phyloP scores from a whole-genome alignment of 2,888 invertebrate species.

The Euphydryas editha region DNA sequence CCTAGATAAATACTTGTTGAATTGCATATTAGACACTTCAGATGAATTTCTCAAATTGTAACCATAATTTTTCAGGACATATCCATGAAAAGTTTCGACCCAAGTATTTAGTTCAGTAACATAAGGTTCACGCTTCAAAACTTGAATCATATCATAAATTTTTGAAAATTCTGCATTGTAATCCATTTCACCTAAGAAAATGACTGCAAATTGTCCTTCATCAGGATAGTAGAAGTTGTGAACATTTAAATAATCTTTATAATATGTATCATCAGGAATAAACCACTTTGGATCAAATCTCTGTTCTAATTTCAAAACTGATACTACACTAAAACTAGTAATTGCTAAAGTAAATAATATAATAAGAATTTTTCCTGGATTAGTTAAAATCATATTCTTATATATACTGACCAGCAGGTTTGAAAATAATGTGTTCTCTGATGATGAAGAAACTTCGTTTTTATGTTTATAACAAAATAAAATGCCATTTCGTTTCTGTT shows the following conservation, averaged over 20 bases:
- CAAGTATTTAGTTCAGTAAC: conserved; percentile 84
- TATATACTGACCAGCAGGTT: conserved; percentile 84
- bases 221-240: conserved; percentile 86
- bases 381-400: conserved; percentile 85
- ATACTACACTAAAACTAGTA: conserved; percentile 85
- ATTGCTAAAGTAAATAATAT: conserved; percentile 84
- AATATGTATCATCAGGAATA: conserved; percentile 87
- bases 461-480: conserved; percentile 87
- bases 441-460: conserved; percentile 76
- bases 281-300: conserved; percentile 92
- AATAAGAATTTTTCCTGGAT: conserved; percentile 86
- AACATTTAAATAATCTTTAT: conserved; percentile 83
- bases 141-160: conserved; percentile 80
- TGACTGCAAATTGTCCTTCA: conserved; percentile 84
- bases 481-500: conserved; percentile 85
- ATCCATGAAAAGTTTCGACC: conserved; percentile 86
- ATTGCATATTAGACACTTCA: conserved; percentile 78
- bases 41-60: conserved; percentile 76
- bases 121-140: conserved; percentile 79
- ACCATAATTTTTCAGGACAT: conserved; percentile 83
- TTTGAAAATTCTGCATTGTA: conserved; percentile 85
- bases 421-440: conserved; percentile 84
- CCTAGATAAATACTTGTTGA: conserved; percentile 85
- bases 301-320: conserved; percentile 87
- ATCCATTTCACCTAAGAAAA: conserved; percentile 87